Evolutionary conservation across 2,113 vertebrate species (phyloP).

Genomic region (Stigmatopora nigra): DNA sequence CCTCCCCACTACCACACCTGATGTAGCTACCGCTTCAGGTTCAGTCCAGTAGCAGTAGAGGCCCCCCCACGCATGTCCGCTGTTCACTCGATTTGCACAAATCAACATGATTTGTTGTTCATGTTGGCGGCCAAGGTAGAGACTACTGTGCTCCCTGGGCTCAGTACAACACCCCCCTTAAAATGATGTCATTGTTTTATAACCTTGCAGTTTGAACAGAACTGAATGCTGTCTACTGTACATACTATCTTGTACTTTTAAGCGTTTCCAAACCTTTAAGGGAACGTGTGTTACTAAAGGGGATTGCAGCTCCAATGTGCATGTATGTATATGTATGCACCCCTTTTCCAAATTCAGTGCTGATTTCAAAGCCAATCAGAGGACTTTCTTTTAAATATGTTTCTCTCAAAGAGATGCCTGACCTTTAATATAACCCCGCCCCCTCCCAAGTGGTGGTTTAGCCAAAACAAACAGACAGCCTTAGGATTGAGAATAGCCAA

Average conservation of each 20-base stretch:
- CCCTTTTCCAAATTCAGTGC: conserved; percentile 34
- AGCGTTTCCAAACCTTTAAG: conserved; percentile 38
- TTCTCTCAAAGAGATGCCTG: conserved; percentile 33
- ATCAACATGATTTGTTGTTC: conserved; percentile 20
- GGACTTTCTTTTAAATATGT: conserved; percentile 1
- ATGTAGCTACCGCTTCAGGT: conserved; percentile 52
- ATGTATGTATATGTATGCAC: conserved; percentile 1
- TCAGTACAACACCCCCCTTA: background rate
- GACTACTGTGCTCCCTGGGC: conserved; percentile 11
- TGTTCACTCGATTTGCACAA: conserved; percentile 46
- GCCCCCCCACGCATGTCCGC: conserved; percentile 38
- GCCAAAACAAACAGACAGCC: conserved; percentile 58
- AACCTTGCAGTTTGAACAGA: conserved; percentile 59
- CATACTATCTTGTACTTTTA: conserved; percentile 49
- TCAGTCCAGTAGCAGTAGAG: conserved; percentile 56
- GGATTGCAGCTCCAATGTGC: conserved; percentile 40
- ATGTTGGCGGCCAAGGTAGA: conserved; percentile 36
- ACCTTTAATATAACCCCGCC: conserved; percentile 24
- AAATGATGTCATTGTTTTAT: conserved; percentile 69
- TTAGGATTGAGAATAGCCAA: conserved; percentile 55
- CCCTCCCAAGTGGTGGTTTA: conserved; percentile 30
- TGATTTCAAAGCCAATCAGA: conserved; percentile 16
- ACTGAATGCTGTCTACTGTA: conserved; percentile 51
- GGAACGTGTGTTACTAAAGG: conserved; percentile 32
- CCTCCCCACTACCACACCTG: conserved; percentile 22